A percentile compares a stretch with the other conserved stretches of the same genome.
Conservation (phyloP, 2,113 vertebrate species). For the Caretta caretta region DNA sequence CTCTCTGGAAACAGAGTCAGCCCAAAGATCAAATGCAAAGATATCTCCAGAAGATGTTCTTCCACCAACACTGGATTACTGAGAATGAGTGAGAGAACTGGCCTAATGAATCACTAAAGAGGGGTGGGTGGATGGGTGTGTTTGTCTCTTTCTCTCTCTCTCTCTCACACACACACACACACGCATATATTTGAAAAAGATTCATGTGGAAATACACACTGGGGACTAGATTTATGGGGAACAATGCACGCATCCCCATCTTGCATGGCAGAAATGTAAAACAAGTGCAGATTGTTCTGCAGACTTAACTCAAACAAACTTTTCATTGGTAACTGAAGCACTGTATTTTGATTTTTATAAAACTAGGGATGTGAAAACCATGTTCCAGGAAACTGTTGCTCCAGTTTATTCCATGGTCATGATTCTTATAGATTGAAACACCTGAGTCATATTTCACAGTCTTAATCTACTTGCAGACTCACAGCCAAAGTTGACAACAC, state of each 20-base stretch:
- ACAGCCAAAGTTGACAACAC: neutral
- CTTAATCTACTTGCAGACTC: neutral
- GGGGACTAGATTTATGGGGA: neutral
- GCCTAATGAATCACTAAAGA: accelerated
- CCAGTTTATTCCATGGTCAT: neutral
- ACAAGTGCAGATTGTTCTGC: neutral
- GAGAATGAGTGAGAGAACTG: neutral
- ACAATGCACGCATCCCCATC: neutral
- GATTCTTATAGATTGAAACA: conserved; percentile 5
- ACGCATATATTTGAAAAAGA: neutral
- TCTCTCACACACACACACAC: accelerated
- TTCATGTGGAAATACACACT: accelerated
- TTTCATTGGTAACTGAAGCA: neutral
- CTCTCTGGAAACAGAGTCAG: neutral
- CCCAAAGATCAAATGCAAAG: neutral
- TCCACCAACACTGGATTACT: neutral
- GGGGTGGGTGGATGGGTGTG: neutral
- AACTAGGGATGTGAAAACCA: neutral
- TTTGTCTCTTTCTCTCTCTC: too few species aligned
- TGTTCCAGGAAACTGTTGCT: neutral
- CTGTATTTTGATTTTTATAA: neutral
- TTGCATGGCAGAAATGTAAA: neutral
- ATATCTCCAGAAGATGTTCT: neutral
- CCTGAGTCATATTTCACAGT: neutral
- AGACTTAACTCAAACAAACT: neutral